Evolutionary conservation across 2,888 invertebrate genomes (phyloP), one percentile per base, ranked within the genome.

Genomic region (Palloptera scutellata): DNA sequence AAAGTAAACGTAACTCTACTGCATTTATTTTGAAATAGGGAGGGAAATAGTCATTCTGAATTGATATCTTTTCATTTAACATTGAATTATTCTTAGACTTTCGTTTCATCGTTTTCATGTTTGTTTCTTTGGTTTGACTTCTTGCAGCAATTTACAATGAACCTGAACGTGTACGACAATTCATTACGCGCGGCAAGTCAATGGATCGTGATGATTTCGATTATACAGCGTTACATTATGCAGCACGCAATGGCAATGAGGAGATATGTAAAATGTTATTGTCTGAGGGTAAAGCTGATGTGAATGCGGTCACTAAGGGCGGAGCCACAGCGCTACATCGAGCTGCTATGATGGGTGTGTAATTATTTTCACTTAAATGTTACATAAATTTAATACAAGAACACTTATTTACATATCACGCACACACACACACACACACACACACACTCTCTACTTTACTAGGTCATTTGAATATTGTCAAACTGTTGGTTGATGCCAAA

Each of bases 171-270:
- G 88, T 95, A 5, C 81, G 87, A 67, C 83, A 83, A 57, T 86
- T 91, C 63, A 79, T 95, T 68, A 75, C 79, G 71, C 89, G 88
- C 68, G 87, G 87, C 45, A 85, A 88, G 73, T 88, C 89, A 0
- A 89, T 93, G 84, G 81, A 84, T 13, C 86, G 86, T 62, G 95
- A 95, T 83, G 88, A 89, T 70, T 89, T 91, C 67, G 96, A 96
- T 48, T 97, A 96, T 80, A 93, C 93, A 20, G 92, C 96, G 10
- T 85, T 97, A 74, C 96, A 97, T 84, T 96, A 96, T 87, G 95
- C 96, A 6, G 91, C 94, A 58, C 88, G 96, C 57, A 91, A 90
- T 86, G 95, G 95, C 11, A 89, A 93, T 80, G 78, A 87, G 13
- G 86, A 89, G 59, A 88, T 93, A 65, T 95, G 95, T 80, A 86